These are phyloP conservation scores for Scaeva pyrastri DNA, from an alignment of 2,888 invertebrate species.

Conservation along the genomic window DNA sequence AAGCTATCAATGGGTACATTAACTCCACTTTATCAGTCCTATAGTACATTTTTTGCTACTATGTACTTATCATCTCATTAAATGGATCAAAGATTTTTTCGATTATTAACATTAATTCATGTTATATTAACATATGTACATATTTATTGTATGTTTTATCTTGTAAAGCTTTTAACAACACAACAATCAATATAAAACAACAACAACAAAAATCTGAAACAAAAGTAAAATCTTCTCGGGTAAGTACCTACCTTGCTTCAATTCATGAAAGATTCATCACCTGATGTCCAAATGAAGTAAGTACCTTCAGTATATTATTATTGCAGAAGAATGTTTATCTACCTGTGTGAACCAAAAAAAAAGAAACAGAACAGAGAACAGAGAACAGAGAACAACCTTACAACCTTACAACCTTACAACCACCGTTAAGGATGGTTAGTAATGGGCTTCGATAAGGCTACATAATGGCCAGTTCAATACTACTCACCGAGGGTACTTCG, in stretches of 20 bases:
- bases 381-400: too few relatives aligned
- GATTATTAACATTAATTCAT: too few relatives aligned
- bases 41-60: too few relatives aligned
- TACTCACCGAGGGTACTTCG: neutral
- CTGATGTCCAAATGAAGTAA: neutral
- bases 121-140: too few relatives aligned
- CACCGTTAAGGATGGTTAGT: conserved; percentile 19
- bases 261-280: conserved; percentile 26
- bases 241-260: too few relatives aligned
- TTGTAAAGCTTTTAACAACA: neutral
- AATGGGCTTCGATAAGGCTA: conserved; percentile 14
- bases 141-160: too few relatives aligned
- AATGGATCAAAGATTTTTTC: too few relatives aligned
- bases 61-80: too few relatives aligned
- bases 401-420: too few relatives aligned
- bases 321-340: conserved; percentile 4
- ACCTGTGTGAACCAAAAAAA: neutral
- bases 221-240: neutral
- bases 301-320: neutral
- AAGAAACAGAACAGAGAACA: too few relatives aligned
- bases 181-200: neutral
- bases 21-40: too few relatives aligned
- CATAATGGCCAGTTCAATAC: conserved; percentile 33
- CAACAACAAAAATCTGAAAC: neutral
- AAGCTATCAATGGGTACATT: too few relatives aligned